Evolutionary conservation across 2,888 invertebrate genomes (phyloP).

Genomic region (Meteorus colon): DNA sequence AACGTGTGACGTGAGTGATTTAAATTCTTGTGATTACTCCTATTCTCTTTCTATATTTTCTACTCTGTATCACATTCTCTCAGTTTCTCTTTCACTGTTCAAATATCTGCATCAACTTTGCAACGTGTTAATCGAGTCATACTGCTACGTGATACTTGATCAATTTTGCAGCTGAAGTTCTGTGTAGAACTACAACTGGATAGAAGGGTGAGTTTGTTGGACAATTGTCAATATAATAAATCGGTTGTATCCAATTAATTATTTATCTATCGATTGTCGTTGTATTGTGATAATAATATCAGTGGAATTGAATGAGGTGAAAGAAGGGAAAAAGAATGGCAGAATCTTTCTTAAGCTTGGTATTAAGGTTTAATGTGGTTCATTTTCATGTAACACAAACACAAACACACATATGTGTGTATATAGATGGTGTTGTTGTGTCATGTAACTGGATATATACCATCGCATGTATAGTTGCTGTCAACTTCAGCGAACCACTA

Average conservation of each 20-base stretch:
- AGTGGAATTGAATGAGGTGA: not conserved
- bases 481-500: conserved; percentile 36
- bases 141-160: conserved; percentile 13
- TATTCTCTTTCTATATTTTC: not conserved
- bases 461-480: conserved; percentile 21
- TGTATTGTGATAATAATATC: not conserved
- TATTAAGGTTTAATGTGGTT: not conserved
- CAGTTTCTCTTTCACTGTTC: not conserved
- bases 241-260: not conserved
- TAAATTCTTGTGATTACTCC: conserved; percentile 18
- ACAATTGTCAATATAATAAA: not conserved
- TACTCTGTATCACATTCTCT: not conserved
- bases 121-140: conserved; percentile 14
- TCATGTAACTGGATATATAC: not conserved
- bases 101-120: conserved; percentile 5
- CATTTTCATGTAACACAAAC: not conserved
- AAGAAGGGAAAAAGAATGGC: not conserved
- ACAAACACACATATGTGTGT: not conserved
- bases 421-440: not conserved
- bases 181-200: not conserved
- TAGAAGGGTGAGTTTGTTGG: not conserved
- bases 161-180: not conserved
- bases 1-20: conserved; percentile 24
- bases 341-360: not conserved
- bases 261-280: not conserved